Conservation (phyloP, 2,113 vertebrate species). For the Tetraodon nigroviridis region DNA sequence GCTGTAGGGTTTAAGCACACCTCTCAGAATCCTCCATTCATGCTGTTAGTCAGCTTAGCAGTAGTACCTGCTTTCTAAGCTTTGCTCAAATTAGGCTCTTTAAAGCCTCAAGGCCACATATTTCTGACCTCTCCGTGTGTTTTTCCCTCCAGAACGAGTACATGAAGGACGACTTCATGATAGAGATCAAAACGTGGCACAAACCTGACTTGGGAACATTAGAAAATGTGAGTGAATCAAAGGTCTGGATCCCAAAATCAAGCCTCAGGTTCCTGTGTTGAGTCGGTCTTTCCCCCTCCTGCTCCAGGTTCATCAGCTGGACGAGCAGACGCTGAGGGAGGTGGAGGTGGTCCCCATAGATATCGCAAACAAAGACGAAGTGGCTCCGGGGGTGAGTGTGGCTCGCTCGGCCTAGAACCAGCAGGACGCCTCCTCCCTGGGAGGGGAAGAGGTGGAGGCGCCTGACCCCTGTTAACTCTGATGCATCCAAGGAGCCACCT, state of each 20-base stretch:
- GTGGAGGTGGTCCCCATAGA: slow-evolving; percentile 93
- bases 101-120: neutral
- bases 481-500: slow-evolving; percentile 2
- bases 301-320: slow-evolving; percentile 89
- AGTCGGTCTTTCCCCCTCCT: neutral
- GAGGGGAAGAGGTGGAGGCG: no score
- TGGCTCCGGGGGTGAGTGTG: slow-evolving; percentile 80
- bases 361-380: slow-evolving; percentile 88
- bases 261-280: neutral
- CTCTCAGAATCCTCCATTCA: slow-evolving; percentile 40
- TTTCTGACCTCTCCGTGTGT: neutral
- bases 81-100: neutral
- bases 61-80: neutral
- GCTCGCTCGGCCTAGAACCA: no score
- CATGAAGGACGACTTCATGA: slow-evolving; percentile 99
- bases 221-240: slow-evolving; percentile 89
- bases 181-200: slow-evolving; percentile 99
- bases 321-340: slow-evolving; percentile 87
- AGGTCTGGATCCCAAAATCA: neutral
- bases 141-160: slow-evolving; percentile 86
- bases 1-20: slow-evolving; percentile 33
- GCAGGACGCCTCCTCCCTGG: slow-evolving; percentile 21
- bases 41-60: neutral
- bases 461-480: neutral
- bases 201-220: slow-evolving; percentile 91